Base-by-base conservation (phyloP, 2,888 invertebrate species). In the Entomobrya proxima region DNA sequence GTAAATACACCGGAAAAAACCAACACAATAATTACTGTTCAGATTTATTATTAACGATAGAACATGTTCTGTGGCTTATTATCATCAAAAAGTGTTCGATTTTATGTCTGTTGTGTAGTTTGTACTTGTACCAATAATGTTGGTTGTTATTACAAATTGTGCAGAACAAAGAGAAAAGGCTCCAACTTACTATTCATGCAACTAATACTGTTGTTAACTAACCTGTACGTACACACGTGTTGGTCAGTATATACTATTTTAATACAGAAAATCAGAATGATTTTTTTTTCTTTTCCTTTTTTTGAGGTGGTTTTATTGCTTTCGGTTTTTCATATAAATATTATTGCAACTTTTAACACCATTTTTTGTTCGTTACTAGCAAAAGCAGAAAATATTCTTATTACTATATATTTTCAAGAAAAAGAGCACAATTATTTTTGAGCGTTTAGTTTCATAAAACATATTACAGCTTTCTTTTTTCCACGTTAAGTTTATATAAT, bases 71-170 rank as follows among this genome's bases (percentile, higher is more conserved):
- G 64, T 76, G 82, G 74, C 82, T 75, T 75, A 69, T 77, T 58
- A 55, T 81, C 80, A 81, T 81, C 72, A 55, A 72, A 44, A 81
- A 81, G 80, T 81, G 80, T 81, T 81, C 80, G 40, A 81, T 81
- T 81, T 81, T 58, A 21, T 64, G 47, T 81, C 40, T 72, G 67
- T 72, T 44, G 47, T 50, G 75, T 75, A 50, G 75, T 52, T 55
- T 21, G 30, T 75, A 35, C 52, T n/a, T n/a, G 75, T 75, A 55
- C 75, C 35, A 55, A 55, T 18, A 55, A 6, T 52, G 75, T 55
- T 44, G 35, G 75, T 72, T 72, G 67, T 67, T 30, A 72, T 47
- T 40, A 40, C 32, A 24, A 24, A 21, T 64, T 72, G 72, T 47
- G 72, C 44, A 72, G 47, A 72, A 72, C 7, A 27, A 21, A 1